Percentiles rank a stretch among this genome's conserved stretches.
Evolutionary conservation across 53 echinoderm and acorn worm genomes (phyloP).

Genomic region (Henricia sp.): DNA sequence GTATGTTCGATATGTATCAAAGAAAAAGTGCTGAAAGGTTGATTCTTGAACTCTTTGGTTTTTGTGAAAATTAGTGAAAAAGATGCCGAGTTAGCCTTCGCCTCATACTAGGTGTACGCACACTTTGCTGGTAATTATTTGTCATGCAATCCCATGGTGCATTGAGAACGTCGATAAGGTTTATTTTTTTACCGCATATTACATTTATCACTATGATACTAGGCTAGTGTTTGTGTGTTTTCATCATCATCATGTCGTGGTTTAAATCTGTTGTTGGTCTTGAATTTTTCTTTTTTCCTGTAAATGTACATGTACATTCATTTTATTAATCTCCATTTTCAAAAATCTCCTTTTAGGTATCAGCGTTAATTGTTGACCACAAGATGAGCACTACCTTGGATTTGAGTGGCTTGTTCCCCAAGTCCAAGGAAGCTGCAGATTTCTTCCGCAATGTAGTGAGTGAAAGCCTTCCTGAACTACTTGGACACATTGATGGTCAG

Average conservation of each 20-base stretch:
- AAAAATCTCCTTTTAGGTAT: not conserved
- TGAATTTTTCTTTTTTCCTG: not conserved
- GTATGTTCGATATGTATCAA: no score
- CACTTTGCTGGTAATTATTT: no score
- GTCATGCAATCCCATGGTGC: no score
- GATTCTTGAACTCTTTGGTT: no score
- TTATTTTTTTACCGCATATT: no score
- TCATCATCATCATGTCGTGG: no score
- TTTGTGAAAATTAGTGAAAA: no score
- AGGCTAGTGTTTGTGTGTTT: not conserved
- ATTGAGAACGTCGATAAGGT: no score
- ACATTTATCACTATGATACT: no score
- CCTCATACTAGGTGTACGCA: no score
- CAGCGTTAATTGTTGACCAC: not conserved
- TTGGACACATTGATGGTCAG: slow-evolving; percentile 35
- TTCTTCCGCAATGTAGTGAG: slow-evolving; percentile 39
- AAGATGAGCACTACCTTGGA: slow-evolving; percentile 7
- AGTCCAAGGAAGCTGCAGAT: slow-evolving; percentile 35
- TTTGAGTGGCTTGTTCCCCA: slow-evolving; percentile 14
- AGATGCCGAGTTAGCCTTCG: no score
- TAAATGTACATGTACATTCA: not conserved
- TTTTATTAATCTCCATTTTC: not conserved
- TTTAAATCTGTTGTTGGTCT: not conserved
- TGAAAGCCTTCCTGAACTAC: slow-evolving; percentile 27
- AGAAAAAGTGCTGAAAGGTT: no score